Conservation (phyloP, 2,113 vertebrate genomes). For the Notarius quadriscutis region DNA sequence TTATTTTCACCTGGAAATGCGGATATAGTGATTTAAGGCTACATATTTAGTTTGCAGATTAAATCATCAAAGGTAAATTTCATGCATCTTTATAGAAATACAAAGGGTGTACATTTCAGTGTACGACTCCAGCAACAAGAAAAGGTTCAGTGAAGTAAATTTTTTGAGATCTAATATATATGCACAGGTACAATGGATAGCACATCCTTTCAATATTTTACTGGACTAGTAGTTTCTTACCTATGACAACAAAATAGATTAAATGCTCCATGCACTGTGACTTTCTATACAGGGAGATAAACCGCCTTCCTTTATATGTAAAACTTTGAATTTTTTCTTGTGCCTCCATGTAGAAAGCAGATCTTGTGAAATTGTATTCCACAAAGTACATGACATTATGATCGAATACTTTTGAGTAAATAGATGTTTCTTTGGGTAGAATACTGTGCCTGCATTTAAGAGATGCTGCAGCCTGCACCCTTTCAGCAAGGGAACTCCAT, state of each 20-base stretch:
- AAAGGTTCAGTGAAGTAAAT: not conserved
- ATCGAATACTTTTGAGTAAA: conserved; percentile 55
- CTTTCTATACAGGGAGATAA: conserved; percentile 41
- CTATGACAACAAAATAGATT: conserved; percentile 28
- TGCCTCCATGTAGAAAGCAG: conserved; percentile 12
- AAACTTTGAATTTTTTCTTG: conserved; percentile 1
- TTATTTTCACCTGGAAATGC: not conserved
- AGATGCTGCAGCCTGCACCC: conserved; percentile 38
- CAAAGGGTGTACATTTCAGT: not conserved
- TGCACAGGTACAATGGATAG: not conserved
- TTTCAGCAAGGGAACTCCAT: conserved; percentile 34
- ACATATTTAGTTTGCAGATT: not conserved
- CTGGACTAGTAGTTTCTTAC: conserved; percentile 15
- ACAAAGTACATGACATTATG: conserved; percentile 51
- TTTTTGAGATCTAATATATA: conserved; percentile 1
- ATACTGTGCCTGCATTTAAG: conserved; percentile 38
- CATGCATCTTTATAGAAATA: not conserved
- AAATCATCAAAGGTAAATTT: not conserved
- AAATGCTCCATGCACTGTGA: conserved; percentile 23
- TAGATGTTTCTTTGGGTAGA: conserved; percentile 25
- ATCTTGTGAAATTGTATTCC: conserved; percentile 33
- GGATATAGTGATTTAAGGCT: not conserved
- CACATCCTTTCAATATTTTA: conserved; percentile 6
- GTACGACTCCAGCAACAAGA: not conserved
- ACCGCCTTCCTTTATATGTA: conserved; percentile 33